Conservation (phyloP, 2,888 invertebrate species). For the Noctua comes region DNA sequence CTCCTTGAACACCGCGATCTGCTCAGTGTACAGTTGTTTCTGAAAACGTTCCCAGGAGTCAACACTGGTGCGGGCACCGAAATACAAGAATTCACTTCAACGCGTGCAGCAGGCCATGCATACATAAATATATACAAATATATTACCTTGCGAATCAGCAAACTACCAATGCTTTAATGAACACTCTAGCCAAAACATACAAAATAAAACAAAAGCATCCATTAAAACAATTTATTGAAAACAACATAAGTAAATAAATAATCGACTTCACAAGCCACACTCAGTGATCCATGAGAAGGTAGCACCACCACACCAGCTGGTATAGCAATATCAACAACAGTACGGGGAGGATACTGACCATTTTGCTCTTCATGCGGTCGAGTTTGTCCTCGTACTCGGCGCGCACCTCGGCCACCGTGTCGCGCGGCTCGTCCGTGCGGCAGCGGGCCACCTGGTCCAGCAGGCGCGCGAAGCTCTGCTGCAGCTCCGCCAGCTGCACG, state of each 20-base stretch:
- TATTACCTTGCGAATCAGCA: conserved; percentile 80
- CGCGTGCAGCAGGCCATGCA: conserved; percentile 66
- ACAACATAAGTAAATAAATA: conserved; percentile 73
- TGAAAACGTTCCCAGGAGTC: conserved; percentile 75
- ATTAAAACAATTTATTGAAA: conserved; percentile 80
- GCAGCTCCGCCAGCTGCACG: conserved; percentile 82
- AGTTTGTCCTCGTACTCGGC: conserved; percentile 93
- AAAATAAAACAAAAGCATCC: conserved; percentile 85
- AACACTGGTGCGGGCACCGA: background rate
- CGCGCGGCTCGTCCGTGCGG: conserved; percentile 74
- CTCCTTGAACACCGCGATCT: conserved; percentile 88
- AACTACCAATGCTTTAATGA: conserved; percentile 75
- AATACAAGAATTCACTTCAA: conserved; percentile 54
- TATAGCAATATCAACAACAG: conserved; percentile 86
- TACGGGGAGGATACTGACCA: conserved; percentile 92
- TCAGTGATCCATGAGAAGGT: conserved; percentile 83
- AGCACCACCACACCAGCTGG: conserved; percentile 89
- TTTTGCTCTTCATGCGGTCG: conserved; percentile 94
- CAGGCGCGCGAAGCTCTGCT: conserved; percentile 72
- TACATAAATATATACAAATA: conserved; percentile 71
- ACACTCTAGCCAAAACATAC: conserved; percentile 71
- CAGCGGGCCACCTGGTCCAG: conserved; percentile 80
- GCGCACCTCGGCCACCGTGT: conserved; percentile 89
- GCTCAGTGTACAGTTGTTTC: conserved; percentile 92
- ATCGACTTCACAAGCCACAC: conserved; percentile 78